phyloP scores from a whole-genome alignment of 2,113 vertebrate genomes.

The Ceyx margarethae region DNA sequence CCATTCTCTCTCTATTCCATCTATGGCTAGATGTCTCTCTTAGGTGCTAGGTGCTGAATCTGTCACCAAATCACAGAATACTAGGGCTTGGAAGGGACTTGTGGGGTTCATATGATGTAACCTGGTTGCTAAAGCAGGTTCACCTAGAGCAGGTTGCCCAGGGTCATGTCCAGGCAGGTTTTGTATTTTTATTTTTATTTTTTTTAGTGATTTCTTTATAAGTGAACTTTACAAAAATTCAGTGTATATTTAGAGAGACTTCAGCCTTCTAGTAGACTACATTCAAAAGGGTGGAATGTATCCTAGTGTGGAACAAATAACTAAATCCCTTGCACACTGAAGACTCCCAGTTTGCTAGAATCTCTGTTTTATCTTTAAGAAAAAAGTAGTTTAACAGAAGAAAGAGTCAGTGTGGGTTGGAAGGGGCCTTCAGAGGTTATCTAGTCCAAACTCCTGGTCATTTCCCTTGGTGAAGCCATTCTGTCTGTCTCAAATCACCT shows the following conservation, averaged over 20 bases:
- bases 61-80: background rate
- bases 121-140: background rate
- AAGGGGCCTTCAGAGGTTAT: background rate
- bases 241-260: background rate
- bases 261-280: background rate
- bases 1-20: background rate
- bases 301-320: background rate
- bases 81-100: background rate
- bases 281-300: background rate
- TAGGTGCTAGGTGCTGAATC: background rate
- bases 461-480: background rate
- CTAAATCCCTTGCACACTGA: background rate
- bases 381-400: background rate
- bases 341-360: background rate
- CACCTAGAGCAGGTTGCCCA: background rate
- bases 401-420: background rate
- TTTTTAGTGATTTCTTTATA: background rate
- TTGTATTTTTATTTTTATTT: too few species aligned
- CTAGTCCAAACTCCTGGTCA: background rate
- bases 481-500: background rate
- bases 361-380: background rate
- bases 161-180: too few species aligned
- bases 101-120: background rate
- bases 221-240: background rate
- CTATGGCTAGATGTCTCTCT: background rate